These are phyloP conservation scores for Phalanger gymnotis DNA, from an alignment of 2,797 vertebrate genomes.

Conservation along the genomic window DNA sequence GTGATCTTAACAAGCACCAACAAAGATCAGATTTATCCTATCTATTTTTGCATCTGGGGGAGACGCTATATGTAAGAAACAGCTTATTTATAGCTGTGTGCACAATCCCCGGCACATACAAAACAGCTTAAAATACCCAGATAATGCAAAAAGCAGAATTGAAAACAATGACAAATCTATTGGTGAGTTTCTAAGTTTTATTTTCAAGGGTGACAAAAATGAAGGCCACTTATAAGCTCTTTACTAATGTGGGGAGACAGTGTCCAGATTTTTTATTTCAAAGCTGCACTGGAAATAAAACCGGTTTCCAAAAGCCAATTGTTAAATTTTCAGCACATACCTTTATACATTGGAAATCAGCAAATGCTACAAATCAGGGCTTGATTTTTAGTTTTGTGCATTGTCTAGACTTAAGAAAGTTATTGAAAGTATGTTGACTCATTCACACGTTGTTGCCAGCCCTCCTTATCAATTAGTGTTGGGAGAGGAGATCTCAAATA, in stretches of 20 bases:
- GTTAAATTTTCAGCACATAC: too few relatives aligned
- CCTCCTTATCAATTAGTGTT: too few relatives aligned
- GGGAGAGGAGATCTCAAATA: too few relatives aligned
- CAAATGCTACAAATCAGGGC: too few relatives aligned
- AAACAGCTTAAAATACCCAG: slow-evolving; percentile 14
- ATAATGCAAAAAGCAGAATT: slow-evolving; percentile 49
- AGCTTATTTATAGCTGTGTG: slow-evolving; percentile 46
- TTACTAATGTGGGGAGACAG: slow-evolving; percentile 28
- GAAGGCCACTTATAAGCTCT: not conserved
- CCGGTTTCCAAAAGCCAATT: too few relatives aligned
- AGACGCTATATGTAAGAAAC: slow-evolving; percentile 12
- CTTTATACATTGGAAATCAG: too few relatives aligned
- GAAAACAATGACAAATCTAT: not conserved
- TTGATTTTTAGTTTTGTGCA: too few relatives aligned
- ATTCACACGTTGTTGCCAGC: too few relatives aligned
- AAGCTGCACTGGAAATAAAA: slow-evolving; percentile 20
- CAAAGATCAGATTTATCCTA: not conserved
- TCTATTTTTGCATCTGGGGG: not conserved
- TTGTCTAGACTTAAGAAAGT: too few relatives aligned
- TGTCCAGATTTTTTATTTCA: slow-evolving; percentile 30
- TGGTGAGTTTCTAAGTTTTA: not conserved
- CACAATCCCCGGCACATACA: slow-evolving; percentile 59
- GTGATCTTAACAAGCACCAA: not conserved
- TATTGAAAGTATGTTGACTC: too few relatives aligned
- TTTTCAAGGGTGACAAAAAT: not conserved